Conservation (phyloP, 1,140 invertebrate species). For the Papilio helenus region DNA sequence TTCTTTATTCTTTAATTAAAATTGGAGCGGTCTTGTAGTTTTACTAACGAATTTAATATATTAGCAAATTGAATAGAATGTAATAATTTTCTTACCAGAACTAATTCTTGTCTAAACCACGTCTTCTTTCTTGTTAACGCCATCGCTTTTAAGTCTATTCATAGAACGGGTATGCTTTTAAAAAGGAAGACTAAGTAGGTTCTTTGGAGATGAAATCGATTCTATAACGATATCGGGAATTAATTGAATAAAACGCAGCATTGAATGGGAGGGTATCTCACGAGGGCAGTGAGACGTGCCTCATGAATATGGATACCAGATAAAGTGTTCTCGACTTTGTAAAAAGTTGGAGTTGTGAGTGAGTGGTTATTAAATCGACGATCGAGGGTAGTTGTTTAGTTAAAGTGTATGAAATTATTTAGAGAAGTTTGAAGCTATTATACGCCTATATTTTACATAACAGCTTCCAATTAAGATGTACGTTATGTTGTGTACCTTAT, state of each 20-base stretch:
- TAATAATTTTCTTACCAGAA: background rate
- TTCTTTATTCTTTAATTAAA: no score
- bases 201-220: conserved; percentile 56
- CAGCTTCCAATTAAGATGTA: no score
- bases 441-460: no score
- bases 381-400: conserved; percentile 16
- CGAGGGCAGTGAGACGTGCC: conserved; percentile 47
- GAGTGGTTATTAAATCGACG: conserved; percentile 34
- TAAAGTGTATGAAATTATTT: background rate
- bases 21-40: no score
- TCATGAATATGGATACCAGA: conserved; percentile 54
- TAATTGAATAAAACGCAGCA: conserved; percentile 77
- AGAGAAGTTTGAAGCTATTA: background rate
- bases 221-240: conserved; percentile 68
- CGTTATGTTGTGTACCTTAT: no score
- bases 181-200: conserved; percentile 59
- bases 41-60: no score
- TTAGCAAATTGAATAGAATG: background rate
- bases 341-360: conserved; percentile 42
- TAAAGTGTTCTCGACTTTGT: conserved; percentile 42
- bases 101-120: conserved; percentile 28
- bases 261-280: conserved; percentile 54
- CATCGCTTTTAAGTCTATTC: conserved; percentile 63
- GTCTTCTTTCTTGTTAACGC: conserved; percentile 57
- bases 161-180: conserved; percentile 61